Base-by-base conservation (phyloP, 2,797 vertebrate species). In the Loris lydekkerianus region DNA sequence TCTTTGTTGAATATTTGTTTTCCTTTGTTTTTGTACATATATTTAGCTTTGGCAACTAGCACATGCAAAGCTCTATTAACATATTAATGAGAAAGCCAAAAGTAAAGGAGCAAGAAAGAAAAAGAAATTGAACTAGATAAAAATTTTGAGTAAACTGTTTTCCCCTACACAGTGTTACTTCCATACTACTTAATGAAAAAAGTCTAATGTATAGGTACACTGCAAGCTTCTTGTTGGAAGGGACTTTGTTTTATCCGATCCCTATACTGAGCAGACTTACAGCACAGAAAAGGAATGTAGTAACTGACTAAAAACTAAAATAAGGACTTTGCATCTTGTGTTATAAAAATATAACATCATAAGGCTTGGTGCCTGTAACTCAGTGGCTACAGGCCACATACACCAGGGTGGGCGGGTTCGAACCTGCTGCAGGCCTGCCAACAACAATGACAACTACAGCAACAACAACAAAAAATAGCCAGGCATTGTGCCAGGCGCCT, bases 21-120 rank as follows among this genome's bases (percentile, higher is more conserved):
- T 94, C 73, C 73, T 88, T 70, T 89, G 25, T 89, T 87, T 92
- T 76, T 86, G 10, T 76, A 80, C 3, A 61, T 53, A 73, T 7
- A 87, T 88, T 94, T 88, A 82, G 63, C 34, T 92, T 80, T 85
- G 75, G 77, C 23, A 93, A 96, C 9, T 18, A 25, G 23, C n/a
- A 87, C n/a, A 40, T 27, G 78, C 40, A 86, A 81, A 88, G 25
- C 31, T 96, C 53, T 86, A 82, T 31, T 31, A 72, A 92, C 7
- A 80, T 14, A 84, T 56, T 88, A 80, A 80, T 34, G 14, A 84
- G 67, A 92, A 95, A 34, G 9, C 1, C 43, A 58, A 67, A 94
- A 73, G 29, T 4, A 56, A 56, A 49, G 4, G 1, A 91, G 5
- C 20, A 70, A 85, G 29, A 34, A 73, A 82, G 27, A 80, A 77